These are phyloP conservation scores for Athene cunicularia DNA, from an alignment of 2,113 vertebrate genomes.

Conservation along the genomic window DNA sequence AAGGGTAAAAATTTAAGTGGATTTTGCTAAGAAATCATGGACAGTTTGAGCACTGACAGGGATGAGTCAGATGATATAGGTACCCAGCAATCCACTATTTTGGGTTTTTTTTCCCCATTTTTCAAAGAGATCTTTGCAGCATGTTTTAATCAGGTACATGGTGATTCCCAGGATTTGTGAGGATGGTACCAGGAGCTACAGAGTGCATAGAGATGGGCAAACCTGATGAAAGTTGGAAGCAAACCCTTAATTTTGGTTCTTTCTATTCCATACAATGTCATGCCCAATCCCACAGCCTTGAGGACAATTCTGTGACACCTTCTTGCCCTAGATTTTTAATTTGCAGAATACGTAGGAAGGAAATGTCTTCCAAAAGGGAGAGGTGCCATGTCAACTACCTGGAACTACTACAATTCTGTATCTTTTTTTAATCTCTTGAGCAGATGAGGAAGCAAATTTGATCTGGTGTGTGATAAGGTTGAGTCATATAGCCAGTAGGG, in stretches of 20 bases:
- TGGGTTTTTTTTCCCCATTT: not conserved
- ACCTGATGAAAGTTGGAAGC: not conserved
- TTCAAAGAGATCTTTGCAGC: not conserved
- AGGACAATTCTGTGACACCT: not conserved
- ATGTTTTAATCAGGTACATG: not conserved
- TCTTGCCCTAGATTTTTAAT: not conserved
- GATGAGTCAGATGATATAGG: not conserved
- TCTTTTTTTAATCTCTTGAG: not conserved
- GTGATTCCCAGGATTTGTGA: not conserved
- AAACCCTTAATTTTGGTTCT: not conserved
- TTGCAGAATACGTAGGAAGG: not conserved
- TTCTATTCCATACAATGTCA: fast-evolving
- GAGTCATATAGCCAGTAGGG: not conserved
- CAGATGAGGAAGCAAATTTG: not conserved
- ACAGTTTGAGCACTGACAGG: not conserved
- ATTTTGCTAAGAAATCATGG: not conserved
- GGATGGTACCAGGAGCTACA: not conserved
- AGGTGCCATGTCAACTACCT: not conserved
- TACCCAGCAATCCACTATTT: not conserved
- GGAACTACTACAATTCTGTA: not conserved
- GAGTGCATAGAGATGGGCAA: not conserved
- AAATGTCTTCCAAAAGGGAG: not conserved
- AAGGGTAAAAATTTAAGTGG: not conserved
- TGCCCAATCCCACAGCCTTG: not conserved
- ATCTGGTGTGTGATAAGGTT: not conserved